Base-by-base conservation (phyloP, 1,140 invertebrate genomes). In the Drosophila equinoxialis region DNA sequence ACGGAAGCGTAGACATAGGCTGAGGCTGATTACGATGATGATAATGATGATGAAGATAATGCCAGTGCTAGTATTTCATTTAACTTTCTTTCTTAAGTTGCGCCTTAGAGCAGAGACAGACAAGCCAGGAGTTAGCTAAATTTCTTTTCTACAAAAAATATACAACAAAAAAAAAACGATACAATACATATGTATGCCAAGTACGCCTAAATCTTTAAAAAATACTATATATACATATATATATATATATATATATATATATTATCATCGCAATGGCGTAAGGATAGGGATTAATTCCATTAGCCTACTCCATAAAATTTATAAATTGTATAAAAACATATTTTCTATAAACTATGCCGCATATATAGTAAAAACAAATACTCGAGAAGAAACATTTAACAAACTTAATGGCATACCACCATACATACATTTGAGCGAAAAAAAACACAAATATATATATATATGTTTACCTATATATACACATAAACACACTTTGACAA, bases 91-190 rank as follows among this genome's bases (percentile, higher is more conserved):
- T 69, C 67, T 72, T 89, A 13, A 74, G 68, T 87, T 89, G 80
- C 84, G 73, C 39, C 45, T 61, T 65, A 65, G 71, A 60, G 70
- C 57, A 74, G 13, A 42, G 41, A 62, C 48, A 60, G 67, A 71
- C 66, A 54, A 70, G 17, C 17, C 20, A 65, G 54, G 71, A 77
- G 71, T 69, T 90, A 89, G 81, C 77, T 84, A 85, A 90, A 90
- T 84, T 89, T 89, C 42, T 78, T 89, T 89, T 87, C 65, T 78
- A 87, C 77, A 65, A 63, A 85, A 65, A 63, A 85, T 82, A 79
- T 78, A 85, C 68, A 81, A 30, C 5, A 30, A 30, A 30, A 4
- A 26, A 26, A 26, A 81, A 85, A 57, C 42, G 68, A 75, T 62
- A 74, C 45, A 66, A 68, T 62, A 77, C 62, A 76, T 73, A 78